Conservation (phyloP, 2,113 vertebrate genomes). For the Sula dactylatra region DNA sequence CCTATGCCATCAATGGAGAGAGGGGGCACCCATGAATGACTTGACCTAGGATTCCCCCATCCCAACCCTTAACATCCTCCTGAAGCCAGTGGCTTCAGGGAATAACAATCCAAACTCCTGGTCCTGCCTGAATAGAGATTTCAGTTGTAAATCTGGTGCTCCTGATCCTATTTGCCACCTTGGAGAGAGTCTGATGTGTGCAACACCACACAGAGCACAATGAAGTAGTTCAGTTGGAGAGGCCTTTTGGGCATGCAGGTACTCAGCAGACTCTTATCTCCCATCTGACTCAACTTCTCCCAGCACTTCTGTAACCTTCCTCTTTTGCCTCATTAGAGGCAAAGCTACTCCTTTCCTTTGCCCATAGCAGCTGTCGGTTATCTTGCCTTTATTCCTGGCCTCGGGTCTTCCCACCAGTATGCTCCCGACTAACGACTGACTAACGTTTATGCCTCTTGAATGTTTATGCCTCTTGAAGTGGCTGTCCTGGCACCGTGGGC, state of each 20-base stretch:
- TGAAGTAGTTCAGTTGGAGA: background rate
- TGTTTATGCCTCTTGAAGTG: background rate
- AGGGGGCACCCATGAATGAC: background rate
- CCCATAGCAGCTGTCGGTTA: background rate
- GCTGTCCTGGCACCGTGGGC: background rate
- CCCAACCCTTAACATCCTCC: background rate
- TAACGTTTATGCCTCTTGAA: no score
- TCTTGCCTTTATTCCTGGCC: background rate
- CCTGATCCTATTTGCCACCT: background rate
- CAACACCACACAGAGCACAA: background rate
- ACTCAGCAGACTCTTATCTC: slow-evolving; percentile 8
- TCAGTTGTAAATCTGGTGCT: background rate
- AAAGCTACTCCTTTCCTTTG: background rate
- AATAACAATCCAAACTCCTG: background rate
- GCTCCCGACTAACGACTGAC: background rate
- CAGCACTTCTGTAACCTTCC: background rate
- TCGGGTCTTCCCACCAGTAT: background rate
- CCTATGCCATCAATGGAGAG: background rate
- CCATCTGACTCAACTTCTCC: background rate
- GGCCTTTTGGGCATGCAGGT: background rate
- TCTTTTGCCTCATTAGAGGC: background rate
- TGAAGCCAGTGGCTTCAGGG: background rate
- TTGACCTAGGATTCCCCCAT: background rate
- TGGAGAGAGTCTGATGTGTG: fast-evolving
- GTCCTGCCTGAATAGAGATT: background rate